Conservation (phyloP, 2,797 vertebrate genomes). For the Halcyon leucocephala region DNA sequence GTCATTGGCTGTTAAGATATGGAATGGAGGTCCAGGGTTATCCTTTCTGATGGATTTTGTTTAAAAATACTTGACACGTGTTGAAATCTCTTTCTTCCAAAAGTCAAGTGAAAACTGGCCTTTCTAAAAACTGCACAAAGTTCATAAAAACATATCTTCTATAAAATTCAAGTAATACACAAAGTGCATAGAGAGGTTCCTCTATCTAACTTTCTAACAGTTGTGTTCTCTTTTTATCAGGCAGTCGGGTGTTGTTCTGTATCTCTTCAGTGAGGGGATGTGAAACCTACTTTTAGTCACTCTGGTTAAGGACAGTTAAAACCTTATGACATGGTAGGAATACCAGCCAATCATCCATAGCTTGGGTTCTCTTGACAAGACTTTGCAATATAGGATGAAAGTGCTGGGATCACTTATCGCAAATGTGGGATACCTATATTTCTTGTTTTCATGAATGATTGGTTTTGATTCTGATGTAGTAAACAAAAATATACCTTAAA, state of each 20-base stretch:
- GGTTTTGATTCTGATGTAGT: background rate
- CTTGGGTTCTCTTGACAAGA: background rate
- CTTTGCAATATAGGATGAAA: background rate
- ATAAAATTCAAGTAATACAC: background rate
- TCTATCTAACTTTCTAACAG: background rate
- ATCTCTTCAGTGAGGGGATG: background rate
- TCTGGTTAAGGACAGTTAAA: background rate
- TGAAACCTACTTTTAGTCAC: background rate
- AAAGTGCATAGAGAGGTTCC: background rate
- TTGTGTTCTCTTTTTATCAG: background rate
- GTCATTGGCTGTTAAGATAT: background rate
- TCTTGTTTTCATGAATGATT: background rate
- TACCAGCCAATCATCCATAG: background rate
- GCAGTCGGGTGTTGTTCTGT: background rate
- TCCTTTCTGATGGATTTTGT: conserved; percentile 52
- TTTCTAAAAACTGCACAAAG: background rate
- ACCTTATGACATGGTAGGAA: background rate
- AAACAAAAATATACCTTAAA: background rate
- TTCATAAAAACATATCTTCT: background rate
- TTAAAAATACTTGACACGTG: conserved; percentile 39
- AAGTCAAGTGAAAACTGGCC: conserved; percentile 26
- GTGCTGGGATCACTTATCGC: background rate
- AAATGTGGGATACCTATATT: background rate
- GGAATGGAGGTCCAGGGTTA: conserved; percentile 48
- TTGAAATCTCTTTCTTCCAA: conserved; percentile 30